These are phyloP conservation scores for Liopterus haemorrhoidalis DNA, from an alignment of 2,888 invertebrate genomes.

Conservation along the genomic window DNA sequence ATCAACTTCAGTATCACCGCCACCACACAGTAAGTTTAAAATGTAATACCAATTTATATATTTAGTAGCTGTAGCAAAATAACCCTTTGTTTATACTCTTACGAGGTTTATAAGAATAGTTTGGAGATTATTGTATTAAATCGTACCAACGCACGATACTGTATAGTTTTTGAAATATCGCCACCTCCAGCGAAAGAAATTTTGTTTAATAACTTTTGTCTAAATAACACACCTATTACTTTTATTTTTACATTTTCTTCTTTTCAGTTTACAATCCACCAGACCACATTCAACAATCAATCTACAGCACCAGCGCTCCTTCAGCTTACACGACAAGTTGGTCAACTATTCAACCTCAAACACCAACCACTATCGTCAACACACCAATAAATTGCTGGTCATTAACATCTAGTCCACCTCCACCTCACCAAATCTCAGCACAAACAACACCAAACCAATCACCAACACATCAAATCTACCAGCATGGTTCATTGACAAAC, in stretches of 20 bases:
- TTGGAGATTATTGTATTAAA: too few species aligned
- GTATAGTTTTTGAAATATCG: too few species aligned
- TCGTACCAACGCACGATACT: too few species aligned
- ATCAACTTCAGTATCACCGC: constrained; percentile 44
- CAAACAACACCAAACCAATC: constrained; percentile 44
- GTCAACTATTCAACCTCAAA: constrained; percentile 43
- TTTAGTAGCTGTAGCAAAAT: neutral
- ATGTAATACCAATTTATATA: constrained; percentile 3
- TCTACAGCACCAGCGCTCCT: constrained; percentile 36
- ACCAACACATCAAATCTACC: constrained; percentile 43
- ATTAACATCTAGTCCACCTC: constrained; percentile 44
- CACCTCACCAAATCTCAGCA: constrained; percentile 42
- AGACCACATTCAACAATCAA: constrained; percentile 43
- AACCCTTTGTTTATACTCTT: neutral
- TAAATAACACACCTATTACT: too few species aligned
- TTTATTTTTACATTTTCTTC: too few species aligned
- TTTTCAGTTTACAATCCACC: constrained; percentile 45
- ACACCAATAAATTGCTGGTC: constrained; percentile 46
- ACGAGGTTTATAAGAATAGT: too few species aligned
- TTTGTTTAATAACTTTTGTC: too few species aligned
- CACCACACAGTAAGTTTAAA: constrained; percentile 41
- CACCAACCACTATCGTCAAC: constrained; percentile 41
- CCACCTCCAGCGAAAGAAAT: too few species aligned
- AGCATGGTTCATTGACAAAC: constrained; percentile 40
- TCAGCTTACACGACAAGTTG: constrained; percentile 42